Evolutionary conservation across 2,888 invertebrate genomes (phyloP), one percentile per base, ranked within the genome.

Genomic region (Tenthredo mesomela): DNA sequence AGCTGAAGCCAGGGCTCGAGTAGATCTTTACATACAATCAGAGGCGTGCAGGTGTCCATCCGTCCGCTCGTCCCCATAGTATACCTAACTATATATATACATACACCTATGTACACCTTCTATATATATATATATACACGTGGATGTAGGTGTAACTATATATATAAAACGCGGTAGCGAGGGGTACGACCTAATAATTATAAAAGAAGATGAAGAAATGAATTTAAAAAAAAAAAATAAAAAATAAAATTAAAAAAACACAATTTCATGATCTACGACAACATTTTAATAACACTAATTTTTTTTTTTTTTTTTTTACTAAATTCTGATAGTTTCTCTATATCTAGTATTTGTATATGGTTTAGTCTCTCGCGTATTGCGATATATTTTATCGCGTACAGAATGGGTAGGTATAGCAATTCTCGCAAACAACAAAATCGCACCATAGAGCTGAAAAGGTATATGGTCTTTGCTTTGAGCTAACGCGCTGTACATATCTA

Each of bases 1-100:
- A 47, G 29, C 77, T 18, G 84, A 85, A 86, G 85, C 84, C 85
- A 83, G 85, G 86, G 85, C 85, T 85, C 86, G 86, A 84, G 84
- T 84, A 82, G 90, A 91, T 91, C 89, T 91, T 82, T 89, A 88
- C 88, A 89, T 89, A 89, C 89, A 91, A 91, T 91, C 90, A 89
- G 89, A 90, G 91, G 89, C 89, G 89, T 90, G 92, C 92, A 91
- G 92, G 91, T 92, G 92, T 92, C 91, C 90, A 88, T 87, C 86
- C 89, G 87, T 89, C 87, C 88, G 88, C 47, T 67, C 21, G 47
- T 33, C 54, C 50, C 25, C 50, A 33, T 33, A 33, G 18, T 54
- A n/a, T n/a, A 50, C 50, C 25, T 10, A 50, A n/a, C 29, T 18
- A 33, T 67, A 29, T 29, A 12, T 67, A 29, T 5, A 15, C 6